These are phyloP conservation scores for Yponomeuta cagnagella DNA, from an alignment of 2,888 invertebrate species.

Conservation along the genomic window DNA sequence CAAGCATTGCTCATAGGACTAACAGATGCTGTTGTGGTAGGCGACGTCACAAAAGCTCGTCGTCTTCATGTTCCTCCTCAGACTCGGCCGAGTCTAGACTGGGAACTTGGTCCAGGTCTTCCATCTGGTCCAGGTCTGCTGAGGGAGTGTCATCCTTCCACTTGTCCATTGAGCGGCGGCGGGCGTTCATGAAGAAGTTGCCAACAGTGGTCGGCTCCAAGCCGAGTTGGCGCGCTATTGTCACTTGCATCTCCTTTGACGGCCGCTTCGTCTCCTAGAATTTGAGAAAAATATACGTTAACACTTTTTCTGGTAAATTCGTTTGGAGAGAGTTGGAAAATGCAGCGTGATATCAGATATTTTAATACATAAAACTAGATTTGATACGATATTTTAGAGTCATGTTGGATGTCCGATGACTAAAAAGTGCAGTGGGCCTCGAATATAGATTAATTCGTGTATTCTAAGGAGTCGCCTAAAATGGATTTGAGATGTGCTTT, in stretches of 20 bases:
- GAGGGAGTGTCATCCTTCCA: constrained; percentile 94
- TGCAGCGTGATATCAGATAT: too few relatives aligned
- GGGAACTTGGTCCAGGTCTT: constrained; percentile 65
- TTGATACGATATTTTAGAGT: background rate
- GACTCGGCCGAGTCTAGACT: constrained; percentile 65
- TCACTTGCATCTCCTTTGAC: constrained; percentile 99
- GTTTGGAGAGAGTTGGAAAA: too few relatives aligned
- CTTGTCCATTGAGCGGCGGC: constrained; percentile 97
- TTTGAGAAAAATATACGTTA: constrained; percentile 10
- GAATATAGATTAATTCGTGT: too few relatives aligned
- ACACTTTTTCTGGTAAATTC: too few relatives aligned
- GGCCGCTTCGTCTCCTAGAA: constrained; percentile 98
- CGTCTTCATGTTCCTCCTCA: constrained; percentile 65
- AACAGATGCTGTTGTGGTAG: constrained; percentile 59
- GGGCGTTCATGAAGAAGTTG: constrained; percentile 99
- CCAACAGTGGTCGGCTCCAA: constrained; percentile 98
- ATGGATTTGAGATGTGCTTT: too few relatives aligned
- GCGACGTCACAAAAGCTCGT: constrained; percentile 74
- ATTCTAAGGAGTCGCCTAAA: too few relatives aligned
- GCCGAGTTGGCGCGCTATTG: constrained; percentile 97
- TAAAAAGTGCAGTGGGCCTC: too few relatives aligned
- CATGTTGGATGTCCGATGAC: background rate
- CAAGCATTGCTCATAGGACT: constrained; percentile 60
- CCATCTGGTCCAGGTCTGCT: constrained; percentile 66
- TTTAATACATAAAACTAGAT: background rate